These are phyloP conservation scores for Lasioglossum villosulum DNA, from an alignment of 2,888 invertebrate species.

Conservation along the genomic window DNA sequence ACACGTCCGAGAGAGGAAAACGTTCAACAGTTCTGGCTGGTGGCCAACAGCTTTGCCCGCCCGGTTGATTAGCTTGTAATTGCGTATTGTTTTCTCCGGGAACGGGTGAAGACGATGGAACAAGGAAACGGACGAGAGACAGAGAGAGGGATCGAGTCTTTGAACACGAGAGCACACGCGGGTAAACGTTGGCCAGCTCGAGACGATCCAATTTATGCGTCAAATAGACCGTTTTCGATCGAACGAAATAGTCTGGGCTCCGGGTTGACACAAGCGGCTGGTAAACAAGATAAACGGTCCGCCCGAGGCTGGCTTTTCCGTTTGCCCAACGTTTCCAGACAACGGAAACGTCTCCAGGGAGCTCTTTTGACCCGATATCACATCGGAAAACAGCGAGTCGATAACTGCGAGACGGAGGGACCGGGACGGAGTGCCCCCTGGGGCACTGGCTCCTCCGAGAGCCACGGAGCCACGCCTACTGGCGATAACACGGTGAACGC, in stretches of 20 bases:
- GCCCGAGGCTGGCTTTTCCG: slow-evolving; percentile 10
- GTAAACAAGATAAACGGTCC: background rate
- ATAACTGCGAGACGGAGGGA: background rate
- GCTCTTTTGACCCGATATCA: background rate
- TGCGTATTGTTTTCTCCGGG: slow-evolving; percentile 75
- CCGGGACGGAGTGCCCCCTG: background rate
- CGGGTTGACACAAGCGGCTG: background rate
- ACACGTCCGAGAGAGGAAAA: slow-evolving; percentile 49
- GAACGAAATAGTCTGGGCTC: slow-evolving; percentile 8
- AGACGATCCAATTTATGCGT: slow-evolving; percentile 25
- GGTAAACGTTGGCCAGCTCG: background rate
- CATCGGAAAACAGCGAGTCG: background rate
- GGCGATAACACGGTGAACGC: background rate
- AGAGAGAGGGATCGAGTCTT: background rate
- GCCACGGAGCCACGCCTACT: background rate
- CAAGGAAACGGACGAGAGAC: background rate
- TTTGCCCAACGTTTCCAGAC: background rate
- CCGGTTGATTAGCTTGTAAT: slow-evolving; percentile 79
- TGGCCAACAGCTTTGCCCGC: slow-evolving; percentile 66
- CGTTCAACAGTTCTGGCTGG: slow-evolving; percentile 76
- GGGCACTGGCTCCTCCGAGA: background rate
- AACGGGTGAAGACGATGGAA: slow-evolving; percentile 43
- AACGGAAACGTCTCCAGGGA: background rate
- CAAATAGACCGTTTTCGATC: slow-evolving; percentile 14
- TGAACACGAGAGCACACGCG: background rate